Base-by-base conservation (phyloP, 2,888 invertebrate species). In the Caenorhabditis drosophilae region DNA sequence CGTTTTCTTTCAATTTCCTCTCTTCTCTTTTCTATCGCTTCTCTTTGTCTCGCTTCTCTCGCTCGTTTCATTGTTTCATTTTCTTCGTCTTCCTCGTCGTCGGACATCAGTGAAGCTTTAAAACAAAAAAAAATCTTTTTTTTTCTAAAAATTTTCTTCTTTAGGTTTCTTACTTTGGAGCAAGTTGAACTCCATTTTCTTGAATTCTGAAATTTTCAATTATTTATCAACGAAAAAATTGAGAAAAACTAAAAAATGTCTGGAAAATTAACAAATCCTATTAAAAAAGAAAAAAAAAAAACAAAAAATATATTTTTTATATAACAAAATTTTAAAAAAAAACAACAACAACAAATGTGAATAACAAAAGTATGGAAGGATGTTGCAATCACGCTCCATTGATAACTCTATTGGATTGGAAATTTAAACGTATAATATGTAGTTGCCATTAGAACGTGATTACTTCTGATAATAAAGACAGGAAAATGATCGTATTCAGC, bases 291-390 rank as follows among this genome's bases (percentile, higher is more conserved):
- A n/a, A n/a, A n/a, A n/a, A n/a, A n/a, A n/a, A n/a, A n/a, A n/a
- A n/a, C n/a, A n/a, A n/a, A n/a, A n/a, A n/a, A n/a, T n/a, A n/a
- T n/a, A n/a, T n/a, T n/a, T n/a, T n/a, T n/a, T n/a, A n/a, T n/a
- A n/a, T n/a, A n/a, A n/a, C n/a, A n/a, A n/a, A n/a, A n/a, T n/a
- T n/a, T n/a, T n/a, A n/a, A n/a, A n/a, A 42, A 2, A 23, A 47
- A 35, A 34, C 35, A 34, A 35, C 35, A 35, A 35, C 34, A 34
- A 45, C 26, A 45, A 45, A 45, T 27, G 7, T 2, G 31, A 27
- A 47, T 25, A 44, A 44, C 44, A 40, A 26, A 50, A 38, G 16
- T n/a, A n/a, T n/a, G n/a, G n/a, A n/a, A n/a, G n/a, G n/a, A n/a
- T n/a, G n/a, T n/a, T n/a, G n/a, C n/a, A n/a, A n/a, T n/a, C n/a